Evolutionary conservation across 2,888 invertebrate species (phyloP).

Genomic region (Silvanus unidentatus): DNA sequence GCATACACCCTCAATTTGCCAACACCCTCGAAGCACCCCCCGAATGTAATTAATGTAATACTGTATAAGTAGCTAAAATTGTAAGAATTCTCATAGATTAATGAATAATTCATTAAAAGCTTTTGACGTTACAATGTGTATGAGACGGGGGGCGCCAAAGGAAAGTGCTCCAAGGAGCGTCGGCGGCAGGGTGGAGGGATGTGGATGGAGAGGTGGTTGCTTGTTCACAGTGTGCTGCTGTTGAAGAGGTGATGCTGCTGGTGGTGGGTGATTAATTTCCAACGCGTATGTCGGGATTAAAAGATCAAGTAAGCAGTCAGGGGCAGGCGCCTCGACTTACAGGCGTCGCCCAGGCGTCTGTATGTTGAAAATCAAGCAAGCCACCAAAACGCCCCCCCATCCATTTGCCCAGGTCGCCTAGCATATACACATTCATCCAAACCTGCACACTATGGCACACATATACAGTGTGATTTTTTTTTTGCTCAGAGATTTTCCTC

Average conservation of each 20-base stretch:
- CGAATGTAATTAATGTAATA: constrained; percentile 35
- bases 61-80: constrained; percentile 38
- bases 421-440: constrained; percentile 17
- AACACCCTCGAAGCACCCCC: too few relatives aligned
- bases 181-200: constrained; percentile 7
- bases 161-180: constrained; percentile 3
- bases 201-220: constrained; percentile 7
- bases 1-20: too few relatives aligned
- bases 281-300: constrained; percentile 47
- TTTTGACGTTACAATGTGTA: constrained; percentile 31
- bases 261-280: constrained; percentile 45
- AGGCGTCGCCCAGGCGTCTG: constrained; percentile 43
- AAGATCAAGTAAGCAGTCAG: constrained; percentile 46
- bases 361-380: constrained; percentile 12
- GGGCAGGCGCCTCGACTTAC: constrained; percentile 45
- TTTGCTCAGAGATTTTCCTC: too few relatives aligned
- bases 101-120: constrained; percentile 43
- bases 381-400: constrained; percentile 30
- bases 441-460: too few relatives aligned
- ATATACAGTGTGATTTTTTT: too few relatives aligned
- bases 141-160: constrained; percentile 10
- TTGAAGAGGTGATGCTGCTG: constrained; percentile 19
- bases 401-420: constrained; percentile 22
- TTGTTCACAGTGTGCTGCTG: constrained; percentile 9
- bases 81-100: constrained; percentile 42